phyloP scores from a whole-genome alignment of 2,797 vertebrate genomes.

The Peromyscus aztecus region DNA sequence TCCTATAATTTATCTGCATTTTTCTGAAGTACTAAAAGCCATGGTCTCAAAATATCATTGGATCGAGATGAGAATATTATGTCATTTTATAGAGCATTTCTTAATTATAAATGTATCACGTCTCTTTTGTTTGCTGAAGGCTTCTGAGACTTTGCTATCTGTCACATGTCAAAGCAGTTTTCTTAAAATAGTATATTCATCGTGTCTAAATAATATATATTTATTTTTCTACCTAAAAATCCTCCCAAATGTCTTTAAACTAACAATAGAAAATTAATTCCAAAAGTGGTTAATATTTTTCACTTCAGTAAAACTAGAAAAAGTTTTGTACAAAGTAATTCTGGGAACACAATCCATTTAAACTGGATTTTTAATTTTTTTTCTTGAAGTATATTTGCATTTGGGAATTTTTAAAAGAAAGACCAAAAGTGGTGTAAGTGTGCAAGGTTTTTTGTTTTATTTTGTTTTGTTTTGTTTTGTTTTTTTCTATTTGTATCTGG shows the following conservation, averaged over 20 bases:
- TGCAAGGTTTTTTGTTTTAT: neutral
- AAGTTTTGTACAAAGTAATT: slow-evolving; percentile 7
- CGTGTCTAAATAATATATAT: slow-evolving; percentile 12
- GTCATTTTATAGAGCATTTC: neutral
- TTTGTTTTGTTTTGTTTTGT: no score
- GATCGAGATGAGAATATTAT: slow-evolving; percentile 5
- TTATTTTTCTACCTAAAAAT: slow-evolving; percentile 60
- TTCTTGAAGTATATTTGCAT: neutral
- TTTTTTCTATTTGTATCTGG: neutral
- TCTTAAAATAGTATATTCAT: slow-evolving; percentile 42
- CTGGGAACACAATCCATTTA: slow-evolving; percentile 14
- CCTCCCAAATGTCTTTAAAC: slow-evolving; percentile 45
- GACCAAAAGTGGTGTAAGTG: neutral
- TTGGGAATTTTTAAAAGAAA: neutral
- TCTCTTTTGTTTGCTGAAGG: slow-evolving; percentile 1
- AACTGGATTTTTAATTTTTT: neutral
- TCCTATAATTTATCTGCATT: neutral
- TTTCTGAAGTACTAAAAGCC: slow-evolving; percentile 46
- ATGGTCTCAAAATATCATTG: neutral
- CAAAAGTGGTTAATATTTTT: neutral
- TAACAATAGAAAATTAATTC: slow-evolving; percentile 32
- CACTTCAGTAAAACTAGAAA: neutral
- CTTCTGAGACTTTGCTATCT: slow-evolving; percentile 39
- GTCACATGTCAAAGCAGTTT: slow-evolving; percentile 43
- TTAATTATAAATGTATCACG: slow-evolving; percentile 43